Percentiles rank a stretch among this genome's conserved stretches.
These are phyloP conservation scores for Tetrax tetrax DNA, from an alignment of 2,113 vertebrate genomes.

Conservation along the genomic window DNA sequence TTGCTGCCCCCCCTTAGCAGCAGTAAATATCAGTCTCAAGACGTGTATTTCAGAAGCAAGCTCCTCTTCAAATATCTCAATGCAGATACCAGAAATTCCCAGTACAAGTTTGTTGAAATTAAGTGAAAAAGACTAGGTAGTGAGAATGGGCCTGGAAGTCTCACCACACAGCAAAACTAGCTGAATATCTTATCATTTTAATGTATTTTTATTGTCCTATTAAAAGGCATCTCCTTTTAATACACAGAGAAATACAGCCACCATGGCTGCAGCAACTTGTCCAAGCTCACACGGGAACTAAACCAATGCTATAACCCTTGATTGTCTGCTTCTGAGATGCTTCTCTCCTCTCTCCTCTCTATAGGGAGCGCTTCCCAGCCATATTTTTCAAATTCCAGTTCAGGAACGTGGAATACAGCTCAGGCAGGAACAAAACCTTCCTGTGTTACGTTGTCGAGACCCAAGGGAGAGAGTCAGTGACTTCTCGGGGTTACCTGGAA, in stretches of 20 bases:
- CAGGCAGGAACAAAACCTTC: slow-evolving; percentile 94
- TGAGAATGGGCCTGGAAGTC: background rate
- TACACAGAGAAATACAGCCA: background rate
- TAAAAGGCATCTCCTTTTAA: background rate
- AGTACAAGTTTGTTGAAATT: background rate
- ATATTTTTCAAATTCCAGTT: slow-evolving; percentile 94
- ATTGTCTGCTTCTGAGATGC: background rate
- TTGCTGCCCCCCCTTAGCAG: background rate
- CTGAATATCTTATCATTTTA: background rate
- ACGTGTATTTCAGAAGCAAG: background rate
- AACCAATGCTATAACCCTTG: background rate
- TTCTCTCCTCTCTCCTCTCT: background rate
- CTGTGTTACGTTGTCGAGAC: slow-evolving; percentile 89
- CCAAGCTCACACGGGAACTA: background rate
- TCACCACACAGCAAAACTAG: background rate
- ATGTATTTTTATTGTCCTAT: background rate
- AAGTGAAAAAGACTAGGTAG: background rate
- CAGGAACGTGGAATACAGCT: slow-evolving; percentile 96
- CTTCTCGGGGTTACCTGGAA: slow-evolving; percentile 86
- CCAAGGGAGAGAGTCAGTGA: slow-evolving; percentile 68
- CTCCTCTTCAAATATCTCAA: background rate
- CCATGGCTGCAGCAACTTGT: accelerated
- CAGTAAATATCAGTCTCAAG: background rate
- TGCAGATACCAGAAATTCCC: background rate
- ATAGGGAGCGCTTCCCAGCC: slow-evolving; percentile 88